Conservation (phyloP, 2,888 invertebrate species). For the Eristalinus aeneus region DNA sequence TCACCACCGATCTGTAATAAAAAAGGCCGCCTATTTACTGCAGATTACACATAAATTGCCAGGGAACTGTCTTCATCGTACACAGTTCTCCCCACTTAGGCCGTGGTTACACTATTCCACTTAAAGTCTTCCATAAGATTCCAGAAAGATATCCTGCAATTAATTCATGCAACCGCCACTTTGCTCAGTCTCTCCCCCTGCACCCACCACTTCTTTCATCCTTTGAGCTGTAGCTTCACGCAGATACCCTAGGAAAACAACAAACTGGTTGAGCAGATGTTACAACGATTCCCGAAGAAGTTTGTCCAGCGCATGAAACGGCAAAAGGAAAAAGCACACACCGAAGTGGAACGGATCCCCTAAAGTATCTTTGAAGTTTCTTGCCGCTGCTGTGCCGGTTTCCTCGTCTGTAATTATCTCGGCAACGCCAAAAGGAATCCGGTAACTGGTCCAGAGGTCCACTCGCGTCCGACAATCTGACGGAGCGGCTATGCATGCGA, state of each 20-base stretch:
- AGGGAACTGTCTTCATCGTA: neutral
- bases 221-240: neutral
- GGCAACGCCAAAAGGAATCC: slow-evolving; percentile 45
- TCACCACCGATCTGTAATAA: too few species aligned
- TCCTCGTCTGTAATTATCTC: slow-evolving; percentile 55
- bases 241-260: slow-evolving; percentile 1
- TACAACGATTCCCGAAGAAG: slow-evolving; percentile 49
- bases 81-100: neutral
- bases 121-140: neutral
- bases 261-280: slow-evolving; percentile 65
- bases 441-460: slow-evolving; percentile 35
- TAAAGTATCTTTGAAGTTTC: slow-evolving; percentile 50
- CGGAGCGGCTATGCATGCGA: slow-evolving; percentile 35
- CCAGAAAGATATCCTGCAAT: slow-evolving; percentile 29
- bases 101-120: neutral
- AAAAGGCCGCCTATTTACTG: too few species aligned
- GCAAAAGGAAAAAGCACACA: slow-evolving; percentile 1
- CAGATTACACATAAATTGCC: neutral
- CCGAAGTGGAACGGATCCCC: slow-evolving; percentile 3
- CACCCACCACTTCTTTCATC: neutral
- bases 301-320: neutral
- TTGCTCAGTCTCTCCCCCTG: neutral
- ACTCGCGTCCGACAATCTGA: slow-evolving; percentile 33
- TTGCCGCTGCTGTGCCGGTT: slow-evolving; percentile 46
- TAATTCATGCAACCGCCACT: slow-evolving; percentile 49